phyloP scores from a whole-genome alignment of 2,888 invertebrate genomes.

The Himalopsyche kuldschensis region DNA sequence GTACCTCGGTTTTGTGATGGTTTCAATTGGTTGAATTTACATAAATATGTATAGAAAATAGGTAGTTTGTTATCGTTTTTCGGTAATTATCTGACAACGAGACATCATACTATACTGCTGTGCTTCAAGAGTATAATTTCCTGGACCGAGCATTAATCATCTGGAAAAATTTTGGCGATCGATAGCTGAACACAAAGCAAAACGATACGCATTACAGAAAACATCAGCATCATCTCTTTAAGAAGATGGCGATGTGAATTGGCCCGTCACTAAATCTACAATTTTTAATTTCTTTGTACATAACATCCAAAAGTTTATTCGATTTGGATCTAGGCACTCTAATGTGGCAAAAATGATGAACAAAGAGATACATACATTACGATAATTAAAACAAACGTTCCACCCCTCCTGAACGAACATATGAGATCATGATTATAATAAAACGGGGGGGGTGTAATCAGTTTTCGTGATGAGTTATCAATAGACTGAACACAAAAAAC shows the following conservation, averaged over 20 bases:
- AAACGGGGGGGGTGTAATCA: background rate
- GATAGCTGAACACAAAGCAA: background rate
- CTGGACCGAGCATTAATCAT: background rate
- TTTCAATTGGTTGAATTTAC: too few relatives aligned
- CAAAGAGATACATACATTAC: background rate
- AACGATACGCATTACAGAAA: background rate
- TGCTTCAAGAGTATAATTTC: background rate
- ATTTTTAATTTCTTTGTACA: constrained; percentile 61
- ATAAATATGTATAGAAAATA: too few relatives aligned
- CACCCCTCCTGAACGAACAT: background rate
- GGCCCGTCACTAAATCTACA: constrained; percentile 36
- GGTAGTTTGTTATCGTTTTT: too few relatives aligned
- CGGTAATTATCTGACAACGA: too few relatives aligned
- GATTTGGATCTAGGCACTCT: constrained; percentile 63
- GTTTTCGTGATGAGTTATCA: background rate
- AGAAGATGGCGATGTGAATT: background rate
- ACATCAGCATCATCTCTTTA: background rate
- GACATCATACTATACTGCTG: too few relatives aligned
- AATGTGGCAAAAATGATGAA: constrained; percentile 39
- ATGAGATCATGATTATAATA: constrained; percentile 6
- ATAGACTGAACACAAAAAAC: background rate
- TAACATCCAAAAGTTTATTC: constrained; percentile 59
- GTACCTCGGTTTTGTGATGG: too few relatives aligned
- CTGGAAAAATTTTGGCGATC: background rate
- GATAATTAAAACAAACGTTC: constrained; percentile 48